These are phyloP conservation scores for Aspidapion aeneum DNA, from an alignment of 2,888 invertebrate species.

Conservation along the genomic window DNA sequence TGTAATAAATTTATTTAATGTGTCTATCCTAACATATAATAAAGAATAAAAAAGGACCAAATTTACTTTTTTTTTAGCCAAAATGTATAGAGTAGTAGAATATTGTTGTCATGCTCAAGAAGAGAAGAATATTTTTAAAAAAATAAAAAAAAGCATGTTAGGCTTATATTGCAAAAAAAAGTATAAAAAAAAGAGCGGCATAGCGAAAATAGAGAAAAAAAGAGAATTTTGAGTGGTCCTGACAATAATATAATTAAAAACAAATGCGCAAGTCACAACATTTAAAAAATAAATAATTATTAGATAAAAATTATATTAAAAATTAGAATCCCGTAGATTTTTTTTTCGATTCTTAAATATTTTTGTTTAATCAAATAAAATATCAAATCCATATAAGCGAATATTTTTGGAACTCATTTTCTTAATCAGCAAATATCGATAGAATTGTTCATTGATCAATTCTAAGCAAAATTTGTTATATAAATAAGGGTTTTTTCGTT, in stretches of 20 bases:
- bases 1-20: too few relatives aligned
- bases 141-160: neutral
- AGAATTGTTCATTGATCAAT: too few relatives aligned
- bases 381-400: neutral
- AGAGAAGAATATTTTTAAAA: constrained; percentile 8
- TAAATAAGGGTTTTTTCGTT: too few relatives aligned
- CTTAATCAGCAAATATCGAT: too few relatives aligned
- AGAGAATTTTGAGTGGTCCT: constrained; percentile 78
- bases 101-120: constrained; percentile 28
- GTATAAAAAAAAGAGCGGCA: constrained; percentile 46
- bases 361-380: too few relatives aligned
- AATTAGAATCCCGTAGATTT: neutral
- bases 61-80: too few relatives aligned
- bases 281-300: constrained; percentile 47
- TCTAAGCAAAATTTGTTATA: too few relatives aligned
- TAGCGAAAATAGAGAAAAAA: constrained; percentile 43
- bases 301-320: constrained; percentile 25
- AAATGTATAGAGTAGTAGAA: neutral
- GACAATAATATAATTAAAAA: too few relatives aligned
- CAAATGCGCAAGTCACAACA: constrained; percentile 51
- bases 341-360: neutral
- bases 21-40: neutral
- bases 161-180: neutral
- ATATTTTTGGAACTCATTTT: neutral
- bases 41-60: neutral